phyloP scores from a whole-genome alignment of 2,797 vertebrate genomes.

The Leptodactylus fallax region DNA sequence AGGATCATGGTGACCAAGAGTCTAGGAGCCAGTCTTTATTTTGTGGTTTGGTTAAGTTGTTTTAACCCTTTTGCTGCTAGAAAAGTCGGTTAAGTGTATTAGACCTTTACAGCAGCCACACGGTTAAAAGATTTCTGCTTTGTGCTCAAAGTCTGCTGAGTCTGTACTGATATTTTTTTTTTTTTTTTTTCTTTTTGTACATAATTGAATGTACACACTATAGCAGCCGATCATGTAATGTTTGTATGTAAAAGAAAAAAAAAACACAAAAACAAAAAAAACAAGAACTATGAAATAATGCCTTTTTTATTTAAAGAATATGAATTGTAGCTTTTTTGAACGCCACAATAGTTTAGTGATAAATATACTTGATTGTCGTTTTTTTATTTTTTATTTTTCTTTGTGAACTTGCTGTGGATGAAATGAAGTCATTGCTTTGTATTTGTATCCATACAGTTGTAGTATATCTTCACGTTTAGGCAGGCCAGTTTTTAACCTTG shows the following conservation, averaged over 20 bases:
- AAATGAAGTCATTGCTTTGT: constrained; percentile 71
- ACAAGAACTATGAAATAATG: constrained; percentile 23
- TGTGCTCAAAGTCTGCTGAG: constrained; percentile 75
- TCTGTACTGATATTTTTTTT: constrained; percentile 65
- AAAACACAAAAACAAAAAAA: constrained; percentile 39
- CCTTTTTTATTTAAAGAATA: constrained; percentile 76
- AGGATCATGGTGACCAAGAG: constrained; percentile 79
- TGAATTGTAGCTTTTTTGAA: constrained; percentile 74
- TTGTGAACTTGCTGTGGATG: constrained; percentile 78
- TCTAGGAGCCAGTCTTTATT: constrained; percentile 79
- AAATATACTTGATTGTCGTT: constrained; percentile 72
- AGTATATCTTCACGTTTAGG: constrained; percentile 53
- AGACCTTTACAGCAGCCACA: constrained; percentile 63
- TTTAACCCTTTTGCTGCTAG: constrained; percentile 66
- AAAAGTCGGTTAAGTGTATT: constrained; percentile 52
- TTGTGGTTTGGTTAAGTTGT: constrained; percentile 76
- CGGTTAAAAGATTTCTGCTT: constrained; percentile 74
- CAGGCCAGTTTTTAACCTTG: constrained; percentile 42
- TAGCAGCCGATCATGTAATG: constrained; percentile 77
- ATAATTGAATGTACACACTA: constrained; percentile 79
- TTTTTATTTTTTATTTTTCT: constrained; percentile 47
- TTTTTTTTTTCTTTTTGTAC: constrained; percentile 70
- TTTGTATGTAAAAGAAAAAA: constrained; percentile 75
- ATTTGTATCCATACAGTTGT: constrained; percentile 67
- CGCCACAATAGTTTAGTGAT: constrained; percentile 73